A percentile compares a stretch with the other conserved stretches of the same genome.
phyloP scores from a whole-genome alignment of 2,888 invertebrate genomes.

The Thyatira batis region DNA sequence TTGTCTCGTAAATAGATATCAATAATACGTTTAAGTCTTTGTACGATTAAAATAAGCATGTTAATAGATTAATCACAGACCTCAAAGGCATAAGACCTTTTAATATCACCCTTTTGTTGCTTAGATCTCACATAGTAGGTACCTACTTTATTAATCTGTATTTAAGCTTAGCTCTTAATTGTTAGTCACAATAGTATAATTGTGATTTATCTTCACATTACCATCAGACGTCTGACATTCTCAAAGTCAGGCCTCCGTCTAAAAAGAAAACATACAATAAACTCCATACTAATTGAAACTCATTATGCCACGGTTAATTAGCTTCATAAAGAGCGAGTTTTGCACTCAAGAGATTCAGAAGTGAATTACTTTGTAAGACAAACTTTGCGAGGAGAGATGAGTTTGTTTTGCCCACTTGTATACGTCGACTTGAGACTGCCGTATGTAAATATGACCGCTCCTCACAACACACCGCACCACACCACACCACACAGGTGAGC shows the following conservation, averaged over 20 bases:
- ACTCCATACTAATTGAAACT: slow-evolving; percentile 39
- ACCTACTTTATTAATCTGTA: slow-evolving; percentile 5
- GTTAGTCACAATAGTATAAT: slow-evolving; percentile 13
- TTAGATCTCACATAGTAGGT: slow-evolving; percentile 1
- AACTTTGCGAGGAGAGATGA: slow-evolving; percentile 17
- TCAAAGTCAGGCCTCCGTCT: slow-evolving; percentile 14
- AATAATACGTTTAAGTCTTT: background rate
- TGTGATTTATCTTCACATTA: slow-evolving; percentile 20
- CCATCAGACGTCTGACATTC: slow-evolving; percentile 20
- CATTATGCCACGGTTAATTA: slow-evolving; percentile 45
- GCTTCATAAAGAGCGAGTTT: slow-evolving; percentile 41
- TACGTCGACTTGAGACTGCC: background rate
- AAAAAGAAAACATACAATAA: slow-evolving; percentile 1
- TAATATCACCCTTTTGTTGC: background rate
- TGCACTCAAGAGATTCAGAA: slow-evolving; percentile 36
- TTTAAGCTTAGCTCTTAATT: slow-evolving; percentile 10
- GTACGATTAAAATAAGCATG: background rate
- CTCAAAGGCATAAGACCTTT: background rate
- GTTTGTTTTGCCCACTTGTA: slow-evolving; percentile 12
- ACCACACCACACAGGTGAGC: slow-evolving; percentile 5
- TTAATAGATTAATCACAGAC: background rate
- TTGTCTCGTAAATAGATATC: too few species aligned
- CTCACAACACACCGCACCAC: slow-evolving; percentile 5
- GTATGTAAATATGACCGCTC: slow-evolving; percentile 14
- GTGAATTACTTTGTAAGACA: slow-evolving; percentile 27